A percentile compares a stretch with the other conserved stretches of the same genome.
phyloP scores from a whole-genome alignment of 2,797 vertebrate species.

The Fundulus diaphanus region DNA sequence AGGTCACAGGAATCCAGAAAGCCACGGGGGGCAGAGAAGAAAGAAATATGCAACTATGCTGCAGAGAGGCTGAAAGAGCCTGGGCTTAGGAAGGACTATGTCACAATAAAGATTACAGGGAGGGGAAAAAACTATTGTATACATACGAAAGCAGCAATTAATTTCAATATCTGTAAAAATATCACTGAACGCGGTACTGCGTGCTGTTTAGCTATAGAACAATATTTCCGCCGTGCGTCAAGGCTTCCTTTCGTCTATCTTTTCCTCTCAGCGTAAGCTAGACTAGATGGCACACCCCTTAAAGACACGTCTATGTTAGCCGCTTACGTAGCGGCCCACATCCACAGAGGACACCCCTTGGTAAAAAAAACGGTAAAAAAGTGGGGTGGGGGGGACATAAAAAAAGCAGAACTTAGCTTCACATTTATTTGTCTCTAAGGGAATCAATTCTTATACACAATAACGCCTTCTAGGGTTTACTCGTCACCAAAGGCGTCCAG shows the following conservation, averaged over 20 bases:
- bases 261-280: neutral
- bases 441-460: neutral
- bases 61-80: neutral
- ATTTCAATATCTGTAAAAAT: no score
- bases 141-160: no score
- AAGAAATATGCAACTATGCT: neutral
- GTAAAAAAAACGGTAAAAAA: no score
- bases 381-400: no score
- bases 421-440: neutral
- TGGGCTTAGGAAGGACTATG: neutral
- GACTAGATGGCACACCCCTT: no score
- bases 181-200: neutral
- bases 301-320: no score
- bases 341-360: neutral
- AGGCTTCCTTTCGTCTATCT: neutral
- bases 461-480: no score
- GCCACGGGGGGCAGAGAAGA: neutral
- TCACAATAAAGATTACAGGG: neutral
- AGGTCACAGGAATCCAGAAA: conserved; percentile 16
- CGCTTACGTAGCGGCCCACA: neutral
- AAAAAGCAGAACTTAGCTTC: no score
- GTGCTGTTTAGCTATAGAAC: neutral
- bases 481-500: no score
- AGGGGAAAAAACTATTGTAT: neutral
- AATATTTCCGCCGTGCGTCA: neutral